Evolutionary conservation across 2,113 vertebrate genomes (phyloP).

Genomic region (Tachycineta bicolor): DNA sequence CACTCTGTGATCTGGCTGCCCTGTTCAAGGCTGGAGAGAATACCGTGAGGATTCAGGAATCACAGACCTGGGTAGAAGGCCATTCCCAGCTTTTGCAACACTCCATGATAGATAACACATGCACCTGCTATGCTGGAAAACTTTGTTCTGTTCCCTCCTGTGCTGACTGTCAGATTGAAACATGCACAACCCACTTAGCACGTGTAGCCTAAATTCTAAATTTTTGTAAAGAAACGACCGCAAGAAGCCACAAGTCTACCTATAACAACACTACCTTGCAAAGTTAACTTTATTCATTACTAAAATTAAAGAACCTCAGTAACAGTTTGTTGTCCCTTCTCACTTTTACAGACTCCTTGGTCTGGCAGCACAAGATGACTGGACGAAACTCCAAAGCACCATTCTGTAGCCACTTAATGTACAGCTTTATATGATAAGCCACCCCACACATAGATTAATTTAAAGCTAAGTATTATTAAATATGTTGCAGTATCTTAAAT

Average conservation of each 20-base stretch:
- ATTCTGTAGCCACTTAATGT: background rate
- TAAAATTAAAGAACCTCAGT: background rate
- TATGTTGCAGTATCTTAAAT: background rate
- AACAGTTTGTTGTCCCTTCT: background rate
- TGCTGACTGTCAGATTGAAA: background rate
- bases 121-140: background rate
- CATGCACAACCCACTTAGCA: background rate
- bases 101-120: background rate
- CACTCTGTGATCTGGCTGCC: background rate
- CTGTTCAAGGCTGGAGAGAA: background rate
- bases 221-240: background rate
- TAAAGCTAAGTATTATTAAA: background rate
- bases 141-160: background rate
- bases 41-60: background rate
- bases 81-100: background rate
- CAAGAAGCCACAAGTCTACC: background rate
- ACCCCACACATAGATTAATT: background rate
- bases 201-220: background rate
- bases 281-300: background rate
- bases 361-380: background rate
- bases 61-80: background rate
- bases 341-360: background rate
- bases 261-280: accelerated
- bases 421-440: background rate
- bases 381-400: background rate